Evolutionary conservation across 2,888 invertebrate genomes (phyloP).

Genomic region (Apodemia hepburni): DNA sequence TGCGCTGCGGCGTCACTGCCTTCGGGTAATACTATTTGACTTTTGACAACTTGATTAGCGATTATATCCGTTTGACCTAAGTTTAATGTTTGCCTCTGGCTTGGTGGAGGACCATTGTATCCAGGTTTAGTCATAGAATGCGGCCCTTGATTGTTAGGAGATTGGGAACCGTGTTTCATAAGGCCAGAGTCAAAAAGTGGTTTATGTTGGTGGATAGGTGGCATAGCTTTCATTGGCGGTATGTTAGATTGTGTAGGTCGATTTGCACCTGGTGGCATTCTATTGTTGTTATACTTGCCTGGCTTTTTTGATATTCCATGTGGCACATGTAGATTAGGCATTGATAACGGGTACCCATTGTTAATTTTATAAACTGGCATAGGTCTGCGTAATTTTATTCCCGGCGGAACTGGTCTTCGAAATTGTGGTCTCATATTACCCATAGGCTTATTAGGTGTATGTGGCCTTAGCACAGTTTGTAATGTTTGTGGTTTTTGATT

Average conservation of each 20-base stretch:
- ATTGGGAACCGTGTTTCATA: constrained; percentile 40
- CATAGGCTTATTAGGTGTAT: constrained; percentile 44
- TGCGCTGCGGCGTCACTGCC: constrained; percentile 51
- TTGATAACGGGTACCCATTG: constrained; percentile 52
- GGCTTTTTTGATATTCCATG: constrained; percentile 51
- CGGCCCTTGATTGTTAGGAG: constrained; percentile 39
- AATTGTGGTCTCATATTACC: constrained; percentile 57
- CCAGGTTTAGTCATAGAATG: constrained; percentile 45
- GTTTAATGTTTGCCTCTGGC: constrained; percentile 56
- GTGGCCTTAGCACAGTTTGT: constrained; percentile 66
- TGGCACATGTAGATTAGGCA: constrained; percentile 51
- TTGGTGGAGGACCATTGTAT: constrained; percentile 39
- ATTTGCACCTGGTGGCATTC: constrained; percentile 45
- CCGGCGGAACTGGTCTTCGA: constrained; percentile 65
- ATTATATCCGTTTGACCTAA: constrained; percentile 65
- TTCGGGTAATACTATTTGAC: constrained; percentile 67
- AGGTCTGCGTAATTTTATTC: constrained; percentile 66
- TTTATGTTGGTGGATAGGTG: constrained; percentile 41
- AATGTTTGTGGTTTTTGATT: constrained; percentile 66
- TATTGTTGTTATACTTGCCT: constrained; percentile 43
- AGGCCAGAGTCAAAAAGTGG: constrained; percentile 39
- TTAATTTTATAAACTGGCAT: constrained; percentile 49
- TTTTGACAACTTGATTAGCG: constrained; percentile 67
- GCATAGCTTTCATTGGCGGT: constrained; percentile 60
- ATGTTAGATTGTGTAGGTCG: constrained; percentile 43